Base-by-base conservation (phyloP, 2,888 invertebrate genomes). In the Ophonus ardosiacus region DNA sequence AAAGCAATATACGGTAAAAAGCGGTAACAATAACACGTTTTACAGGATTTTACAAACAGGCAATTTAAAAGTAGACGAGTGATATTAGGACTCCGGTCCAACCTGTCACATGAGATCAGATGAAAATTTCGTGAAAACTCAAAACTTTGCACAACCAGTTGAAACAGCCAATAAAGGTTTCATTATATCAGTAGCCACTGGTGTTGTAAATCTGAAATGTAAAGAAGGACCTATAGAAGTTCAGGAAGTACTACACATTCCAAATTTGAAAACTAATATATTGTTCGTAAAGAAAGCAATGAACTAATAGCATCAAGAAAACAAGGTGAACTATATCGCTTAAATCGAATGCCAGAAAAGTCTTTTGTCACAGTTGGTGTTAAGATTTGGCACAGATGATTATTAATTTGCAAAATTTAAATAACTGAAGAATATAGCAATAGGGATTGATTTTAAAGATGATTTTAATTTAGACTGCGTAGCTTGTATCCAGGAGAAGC, bases 401-500 rank as follows among this genome's bases (percentile, higher is more conserved):
- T 81, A 18, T 81, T 8, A 81, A 57, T 15, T 18, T 51, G 18
- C 57, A 51, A 13, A 78, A 24, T 38, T 31, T 78, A 78, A 78
- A 78, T 8, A 56, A 31, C 31, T 78, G 56, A 78, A 78, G n/a
- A 21, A 59, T 17, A 21, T 56, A 15, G 57, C 59, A n/a, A 57
- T n/a, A 24, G 24, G 78, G 13, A 57, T 78, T 78, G 21, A 78
- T 57, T 78, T 78, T 13, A 31, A 78, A 21, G 51, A 78, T 57
- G 57, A 78, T 18, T 7, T 21, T 17, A 3, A 7, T 56, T 24
- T 56, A 13, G 31, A 24, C 40, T 82, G 82, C 15, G 18, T 21
- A 10, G 40, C 71, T 17, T 82, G 82, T 24, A 51, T 82, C 7
- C 24, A 71, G 31, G 82, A 57, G 24, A 82, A 82, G 57, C 82